A percentile compares a stretch with the other conserved stretches of the same genome.
Conservation (phyloP, 1,140 invertebrate species). For the Chionoecetes opilio region DNA sequence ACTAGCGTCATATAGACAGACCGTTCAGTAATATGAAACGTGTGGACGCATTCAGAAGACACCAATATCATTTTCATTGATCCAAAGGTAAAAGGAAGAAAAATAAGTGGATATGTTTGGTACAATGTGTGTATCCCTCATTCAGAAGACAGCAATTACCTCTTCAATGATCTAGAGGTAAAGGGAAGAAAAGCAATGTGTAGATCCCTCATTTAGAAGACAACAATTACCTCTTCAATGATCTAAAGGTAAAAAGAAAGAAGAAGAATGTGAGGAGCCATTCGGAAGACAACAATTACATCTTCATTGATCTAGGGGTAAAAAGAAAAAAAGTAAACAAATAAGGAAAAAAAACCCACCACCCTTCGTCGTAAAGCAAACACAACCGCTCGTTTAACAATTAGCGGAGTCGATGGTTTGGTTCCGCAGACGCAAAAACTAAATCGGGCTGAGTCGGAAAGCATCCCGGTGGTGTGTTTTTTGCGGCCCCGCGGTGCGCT, state of each 20-base stretch:
- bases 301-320: too few species aligned
- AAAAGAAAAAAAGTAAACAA: too few species aligned
- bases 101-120: too few species aligned
- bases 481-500: neutral
- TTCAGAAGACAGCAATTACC: neutral
- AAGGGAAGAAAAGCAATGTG: neutral
- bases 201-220: neutral
- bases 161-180: neutral
- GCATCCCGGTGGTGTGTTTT: slow-evolving; percentile 14
- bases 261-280: too few species aligned
- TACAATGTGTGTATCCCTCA: neutral
- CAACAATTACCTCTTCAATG: too few species aligned
- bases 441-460: slow-evolving; percentile 6
- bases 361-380: neutral
- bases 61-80: neutral
- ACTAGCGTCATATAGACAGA: neutral
- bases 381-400: slow-evolving; percentile 8
- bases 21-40: neutral
- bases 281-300: too few species aligned
- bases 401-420: neutral
- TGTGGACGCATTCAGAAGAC: neutral
- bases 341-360: neutral
- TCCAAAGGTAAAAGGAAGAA: neutral
- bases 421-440: neutral
- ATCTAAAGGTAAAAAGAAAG: too few species aligned